Conservation (phyloP, 2,113 vertebrate genomes). For the Calonectris borealis region DNA sequence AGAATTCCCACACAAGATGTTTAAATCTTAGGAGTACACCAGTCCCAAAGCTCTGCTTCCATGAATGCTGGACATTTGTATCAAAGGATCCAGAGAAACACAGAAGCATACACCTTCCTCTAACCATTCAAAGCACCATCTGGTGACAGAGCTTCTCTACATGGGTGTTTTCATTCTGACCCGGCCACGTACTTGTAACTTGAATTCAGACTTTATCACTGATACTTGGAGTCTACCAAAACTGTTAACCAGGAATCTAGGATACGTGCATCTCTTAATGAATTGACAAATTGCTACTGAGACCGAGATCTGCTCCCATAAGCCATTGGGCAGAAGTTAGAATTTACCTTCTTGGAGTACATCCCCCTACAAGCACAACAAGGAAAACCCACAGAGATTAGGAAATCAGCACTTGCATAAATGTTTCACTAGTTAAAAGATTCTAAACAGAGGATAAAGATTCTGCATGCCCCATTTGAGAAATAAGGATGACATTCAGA, state of each 20-base stretch:
- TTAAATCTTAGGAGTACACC: neutral
- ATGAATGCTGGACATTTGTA: neutral
- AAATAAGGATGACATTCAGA: neutral
- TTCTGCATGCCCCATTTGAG: neutral
- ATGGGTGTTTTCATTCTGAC: neutral
- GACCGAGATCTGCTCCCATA: neutral
- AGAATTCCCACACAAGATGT: neutral
- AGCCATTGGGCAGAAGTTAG: neutral
- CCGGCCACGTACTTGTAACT: rapidly evolving
- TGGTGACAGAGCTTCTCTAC: neutral
- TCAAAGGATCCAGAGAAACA: neutral
- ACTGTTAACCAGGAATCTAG: neutral
- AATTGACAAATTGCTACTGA: neutral
- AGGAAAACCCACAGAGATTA: neutral
- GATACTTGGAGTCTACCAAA: neutral
- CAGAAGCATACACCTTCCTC: neutral
- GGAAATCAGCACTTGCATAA: neutral
- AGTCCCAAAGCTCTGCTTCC: neutral
- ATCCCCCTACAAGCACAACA: neutral
- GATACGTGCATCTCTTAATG: neutral
- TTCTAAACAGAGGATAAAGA: neutral
- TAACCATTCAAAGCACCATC: neutral
- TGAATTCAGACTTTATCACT: neutral
- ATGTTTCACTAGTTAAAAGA: neutral
- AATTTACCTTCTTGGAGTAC: neutral